Base-by-base conservation (phyloP, 2,797 vertebrate genomes). In the Gila robusta region DNA sequence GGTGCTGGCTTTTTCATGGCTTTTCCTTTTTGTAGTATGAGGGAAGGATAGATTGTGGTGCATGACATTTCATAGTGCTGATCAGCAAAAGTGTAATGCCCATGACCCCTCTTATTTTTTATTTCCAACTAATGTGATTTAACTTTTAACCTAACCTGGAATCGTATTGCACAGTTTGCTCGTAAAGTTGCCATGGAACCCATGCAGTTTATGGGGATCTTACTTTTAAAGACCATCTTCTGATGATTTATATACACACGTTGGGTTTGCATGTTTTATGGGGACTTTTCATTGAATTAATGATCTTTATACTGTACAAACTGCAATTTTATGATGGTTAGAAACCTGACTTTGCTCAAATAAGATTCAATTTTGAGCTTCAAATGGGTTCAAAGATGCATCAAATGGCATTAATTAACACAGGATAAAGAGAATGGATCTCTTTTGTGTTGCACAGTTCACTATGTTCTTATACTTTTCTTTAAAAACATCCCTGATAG, bases 391-490 rank as follows among this genome's bases (percentile, higher is more conserved):
- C 21, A 39, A 49, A 9, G n/a, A 52, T 41, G 62, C 4, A 69
- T 59, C 44, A 56, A 5, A 54, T 14, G 4, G 26, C 23, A 56
- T 1, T 62, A 32, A 28, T 72, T 62, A 73, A 74, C 47, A 39
- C n/a, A 64, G 11, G 37, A 28, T 6, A 9, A 26, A 64, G 9
- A 44, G 11, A 56, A 47, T 41, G 8, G 19, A 32, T 52, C 21
- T 19, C 26, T 79, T 85, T 49, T 47, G 37, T 85, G 66, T n/a
- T 14, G 66, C 49, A 17, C 12, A 56, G 66, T 70, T 26, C 49
- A 79, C 16, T 35, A 35, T 54, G 44, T 71, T 52, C 47, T 37
- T 64, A 49, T 1, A 35, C 19, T 32, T 59, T 86, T 52, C 37
- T 10, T 54, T 32, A 3, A 67, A 73, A 82, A 5, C 23, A 49